A percentile compares a stretch with the other conserved stretches of the same genome.
These are phyloP conservation scores for Erpetoichthys calabaricus DNA, from an alignment of 2,797 vertebrate genomes.

Conservation along the genomic window DNA sequence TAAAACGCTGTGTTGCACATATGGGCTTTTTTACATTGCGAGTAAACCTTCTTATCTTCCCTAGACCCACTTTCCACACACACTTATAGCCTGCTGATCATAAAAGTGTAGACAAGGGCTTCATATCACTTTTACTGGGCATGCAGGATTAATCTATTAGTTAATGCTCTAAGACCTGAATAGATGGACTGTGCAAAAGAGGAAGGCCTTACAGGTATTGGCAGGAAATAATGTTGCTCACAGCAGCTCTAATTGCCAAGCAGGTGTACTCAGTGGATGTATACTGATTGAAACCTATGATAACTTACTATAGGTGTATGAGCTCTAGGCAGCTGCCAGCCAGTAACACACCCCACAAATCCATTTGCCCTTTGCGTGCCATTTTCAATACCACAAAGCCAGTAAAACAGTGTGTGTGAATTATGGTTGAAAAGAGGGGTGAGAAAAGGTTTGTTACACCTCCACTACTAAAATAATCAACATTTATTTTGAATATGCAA, in stretches of 20 bases:
- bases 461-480: too few species aligned
- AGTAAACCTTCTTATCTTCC: constrained; percentile 16
- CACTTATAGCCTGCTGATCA: constrained; percentile 9
- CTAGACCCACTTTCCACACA: constrained; percentile 13
- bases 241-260: constrained; percentile 32
- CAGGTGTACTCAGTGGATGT: constrained; percentile 35
- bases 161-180: constrained; percentile 19
- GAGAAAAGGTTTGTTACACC: too few species aligned
- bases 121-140: constrained; percentile 3
- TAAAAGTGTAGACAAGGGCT: constrained; percentile 11
- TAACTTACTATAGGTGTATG: constrained; percentile 23
- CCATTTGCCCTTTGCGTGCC: neutral
- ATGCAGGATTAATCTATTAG: constrained; percentile 21
- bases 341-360: constrained; percentile 6
- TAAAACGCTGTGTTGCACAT: constrained; percentile 5
- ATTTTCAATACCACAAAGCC: constrained; percentile 18
- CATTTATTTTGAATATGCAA: too few species aligned
- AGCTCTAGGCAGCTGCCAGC: constrained; percentile 14
- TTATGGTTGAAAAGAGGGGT: too few species aligned
- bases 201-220: constrained; percentile 19
- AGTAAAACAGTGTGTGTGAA: constrained; percentile 7
- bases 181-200: constrained; percentile 14
- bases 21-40: constrained; percentile 3
- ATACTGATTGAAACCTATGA: constrained; percentile 41
- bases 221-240: constrained; percentile 22